Evolutionary conservation across 92 coral and sea anemone genomes (phyloP).

Genomic region (Zoanthus sociatus): DNA sequence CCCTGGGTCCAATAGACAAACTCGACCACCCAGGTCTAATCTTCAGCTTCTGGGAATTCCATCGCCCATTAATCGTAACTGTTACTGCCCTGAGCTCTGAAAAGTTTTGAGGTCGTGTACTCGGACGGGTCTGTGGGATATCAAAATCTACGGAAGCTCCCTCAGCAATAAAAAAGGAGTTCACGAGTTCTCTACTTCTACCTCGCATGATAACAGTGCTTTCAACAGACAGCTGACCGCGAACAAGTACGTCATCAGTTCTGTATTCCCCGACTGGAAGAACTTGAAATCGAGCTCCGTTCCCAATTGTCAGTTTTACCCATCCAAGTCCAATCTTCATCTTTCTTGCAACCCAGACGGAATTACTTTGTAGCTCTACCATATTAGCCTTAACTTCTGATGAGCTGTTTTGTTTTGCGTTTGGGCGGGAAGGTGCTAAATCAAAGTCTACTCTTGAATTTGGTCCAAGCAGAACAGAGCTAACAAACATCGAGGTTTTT

Average conservation of each 20-base stretch:
- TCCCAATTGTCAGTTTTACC: conserved; percentile 30
- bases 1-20: conserved; percentile 70
- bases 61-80: conserved; percentile 37
- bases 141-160: conserved; percentile 28
- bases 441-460: conserved; percentile 14
- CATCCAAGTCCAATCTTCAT: conserved; percentile 31
- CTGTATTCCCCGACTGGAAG: conserved; percentile 35
- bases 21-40: conserved; percentile 65
- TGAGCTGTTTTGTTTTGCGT: not conserved
- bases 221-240: conserved; percentile 31
- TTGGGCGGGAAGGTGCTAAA: conserved; percentile 18
- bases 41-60: conserved; percentile 12
- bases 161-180: conserved; percentile 10
- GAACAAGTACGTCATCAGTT: conserved; percentile 11
- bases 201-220: conserved; percentile 16
- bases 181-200: conserved; percentile 15
- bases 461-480: conserved; percentile 29
- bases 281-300: not conserved
- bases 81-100: conserved; percentile 22
- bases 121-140: conserved; percentile 28
- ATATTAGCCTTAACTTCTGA: conserved; percentile 24
- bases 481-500: conserved; percentile 55
- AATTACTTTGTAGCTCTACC: conserved; percentile 8
- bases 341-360: conserved; percentile 35
- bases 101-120: conserved; percentile 12